Percentiles rank a stretch among this genome's conserved stretches.
phyloP scores from a whole-genome alignment of 2,113 vertebrate genomes.

The Stomatorhinus ivindoensis region DNA sequence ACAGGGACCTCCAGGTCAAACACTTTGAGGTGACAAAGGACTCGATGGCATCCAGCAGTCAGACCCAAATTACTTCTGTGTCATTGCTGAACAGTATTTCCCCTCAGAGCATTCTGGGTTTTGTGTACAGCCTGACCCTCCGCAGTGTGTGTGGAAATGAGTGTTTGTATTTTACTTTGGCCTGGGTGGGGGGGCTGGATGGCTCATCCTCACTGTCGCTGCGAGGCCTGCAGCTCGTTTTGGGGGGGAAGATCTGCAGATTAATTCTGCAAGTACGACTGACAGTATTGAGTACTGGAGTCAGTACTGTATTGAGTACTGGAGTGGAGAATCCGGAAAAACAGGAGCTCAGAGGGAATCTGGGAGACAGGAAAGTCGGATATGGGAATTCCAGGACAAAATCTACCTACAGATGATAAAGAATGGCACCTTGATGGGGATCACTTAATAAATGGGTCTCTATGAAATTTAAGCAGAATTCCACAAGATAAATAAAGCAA shows the following conservation, averaged over 20 bases:
- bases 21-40: conserved; percentile 67
- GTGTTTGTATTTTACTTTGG: conserved; percentile 67
- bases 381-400: not conserved
- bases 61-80: conserved; percentile 76
- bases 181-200: conserved; percentile 31
- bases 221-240: conserved; percentile 47
- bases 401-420: not conserved
- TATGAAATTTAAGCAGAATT: not conserved
- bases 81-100: conserved; percentile 74
- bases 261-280: conserved; percentile 41
- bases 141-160: conserved; percentile 59
- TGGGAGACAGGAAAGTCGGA: conserved; percentile 9
- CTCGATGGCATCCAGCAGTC: conserved; percentile 65
- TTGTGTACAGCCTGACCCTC: conserved; percentile 61
- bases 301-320: conserved; percentile 58
- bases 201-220: conserved; percentile 8
- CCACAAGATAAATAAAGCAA: not conserved
- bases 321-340: conserved; percentile 62
- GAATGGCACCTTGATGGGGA: not conserved
- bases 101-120: conserved; percentile 59
- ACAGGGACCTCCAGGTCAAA: conserved; percentile 72
- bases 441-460: not conserved
- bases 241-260: conserved; percentile 61
- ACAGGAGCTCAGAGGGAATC: conserved; percentile 57
- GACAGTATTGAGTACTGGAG: conserved; percentile 59